Percentiles rank a stretch among this genome's conserved stretches.
Conservation (phyloP, 2,113 vertebrate genomes). For the Scortum barcoo region DNA sequence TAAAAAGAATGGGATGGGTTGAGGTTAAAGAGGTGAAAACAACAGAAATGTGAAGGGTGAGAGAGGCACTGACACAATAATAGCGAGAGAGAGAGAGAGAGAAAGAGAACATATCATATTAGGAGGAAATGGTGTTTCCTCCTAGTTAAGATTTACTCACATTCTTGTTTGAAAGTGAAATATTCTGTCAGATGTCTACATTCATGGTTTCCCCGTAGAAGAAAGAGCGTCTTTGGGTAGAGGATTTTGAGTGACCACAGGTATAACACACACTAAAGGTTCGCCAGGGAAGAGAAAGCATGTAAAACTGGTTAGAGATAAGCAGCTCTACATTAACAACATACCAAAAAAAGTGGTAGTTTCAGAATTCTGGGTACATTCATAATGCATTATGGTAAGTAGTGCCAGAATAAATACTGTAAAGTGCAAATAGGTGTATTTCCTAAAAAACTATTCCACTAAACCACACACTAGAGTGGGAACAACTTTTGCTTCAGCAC, state of each 20-base stretch:
- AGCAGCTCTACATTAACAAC: background rate
- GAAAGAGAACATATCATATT: background rate
- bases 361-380: background rate
- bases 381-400: background rate
- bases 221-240: constrained; percentile 89
- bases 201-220: constrained; percentile 89
- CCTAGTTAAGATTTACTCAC: constrained; percentile 84
- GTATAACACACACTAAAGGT: constrained; percentile 86
- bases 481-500: constrained; percentile 1
- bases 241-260: constrained; percentile 90
- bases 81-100: background rate
- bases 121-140: background rate
- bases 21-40: background rate
- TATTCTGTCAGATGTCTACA: constrained; percentile 91
- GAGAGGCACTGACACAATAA: background rate
- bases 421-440: background rate
- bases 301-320: background rate
- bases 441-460: background rate
- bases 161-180: constrained; percentile 92
- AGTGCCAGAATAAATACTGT: background rate
- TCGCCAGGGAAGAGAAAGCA: constrained; percentile 31
- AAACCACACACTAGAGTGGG: background rate
- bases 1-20: too few relatives aligned
- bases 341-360: background rate
- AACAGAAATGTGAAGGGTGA: background rate